Conservation (phyloP, 2,888 invertebrate species). For the Idaea aversata region DNA sequence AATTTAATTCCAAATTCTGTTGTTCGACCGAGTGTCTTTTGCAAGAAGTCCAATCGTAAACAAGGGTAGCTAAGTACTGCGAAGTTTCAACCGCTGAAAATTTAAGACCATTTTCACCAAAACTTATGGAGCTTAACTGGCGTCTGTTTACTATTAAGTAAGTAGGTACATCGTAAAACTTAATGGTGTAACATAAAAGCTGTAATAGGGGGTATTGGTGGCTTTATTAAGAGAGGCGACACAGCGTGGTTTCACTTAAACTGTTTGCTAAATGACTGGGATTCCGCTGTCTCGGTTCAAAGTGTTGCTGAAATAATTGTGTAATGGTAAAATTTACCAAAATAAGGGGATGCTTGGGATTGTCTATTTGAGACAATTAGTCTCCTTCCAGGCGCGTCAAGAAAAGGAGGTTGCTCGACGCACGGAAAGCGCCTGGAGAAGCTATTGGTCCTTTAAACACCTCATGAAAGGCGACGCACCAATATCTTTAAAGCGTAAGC, state of each 20-base stretch:
- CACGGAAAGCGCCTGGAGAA: no score
- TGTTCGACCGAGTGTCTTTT: no score
- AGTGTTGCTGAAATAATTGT: slow-evolving; percentile 6
- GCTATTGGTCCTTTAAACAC: no score
- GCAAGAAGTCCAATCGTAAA: neutral
- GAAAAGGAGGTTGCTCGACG: no score
- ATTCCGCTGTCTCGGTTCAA: slow-evolving; percentile 19
- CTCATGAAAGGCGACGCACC: no score
- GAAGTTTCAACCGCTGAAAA: slow-evolving; percentile 5
- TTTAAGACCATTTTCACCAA: slow-evolving; percentile 8
- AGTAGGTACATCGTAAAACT: slow-evolving; percentile 41
- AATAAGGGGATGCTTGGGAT: neutral
- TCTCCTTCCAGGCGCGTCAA: no score
- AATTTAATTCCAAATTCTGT: no score
- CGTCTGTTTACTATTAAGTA: slow-evolving; percentile 28
- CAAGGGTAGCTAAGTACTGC: neutral
- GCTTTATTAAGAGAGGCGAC: slow-evolving; percentile 42
- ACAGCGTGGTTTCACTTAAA: slow-evolving; percentile 37
- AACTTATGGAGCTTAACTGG: slow-evolving; percentile 10
- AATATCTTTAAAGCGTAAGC: no score
- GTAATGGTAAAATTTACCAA: neutral
- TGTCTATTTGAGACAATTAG: no score
- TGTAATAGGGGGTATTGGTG: slow-evolving; percentile 44
- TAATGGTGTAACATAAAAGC: slow-evolving; percentile 47
- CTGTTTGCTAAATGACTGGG: slow-evolving; percentile 27